These are phyloP conservation scores for Himalopsyche tibetana DNA, from an alignment of 2,888 invertebrate species.

Conservation along the genomic window DNA sequence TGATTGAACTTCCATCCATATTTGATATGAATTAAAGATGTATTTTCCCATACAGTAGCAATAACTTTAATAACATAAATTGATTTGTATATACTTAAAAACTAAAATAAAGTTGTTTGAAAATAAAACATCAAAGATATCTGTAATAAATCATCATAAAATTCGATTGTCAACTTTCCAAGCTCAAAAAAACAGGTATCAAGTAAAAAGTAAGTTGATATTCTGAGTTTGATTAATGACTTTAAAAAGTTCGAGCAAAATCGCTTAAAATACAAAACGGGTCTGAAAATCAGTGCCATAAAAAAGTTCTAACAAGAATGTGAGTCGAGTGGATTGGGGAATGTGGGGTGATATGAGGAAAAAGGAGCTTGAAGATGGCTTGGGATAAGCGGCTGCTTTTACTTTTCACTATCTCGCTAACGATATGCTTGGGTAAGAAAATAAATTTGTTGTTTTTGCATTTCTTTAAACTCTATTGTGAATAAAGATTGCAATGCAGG, in stretches of 20 bases:
- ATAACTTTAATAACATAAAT: not conserved
- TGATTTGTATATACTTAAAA: not conserved
- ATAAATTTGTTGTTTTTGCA: not conserved
- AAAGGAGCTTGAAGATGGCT: conserved; percentile 51
- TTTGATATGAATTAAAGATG: no score
- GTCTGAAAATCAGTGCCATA: conserved; percentile 36
- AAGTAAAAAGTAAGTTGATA: conserved; percentile 62
- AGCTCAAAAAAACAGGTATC: conserved; percentile 47
- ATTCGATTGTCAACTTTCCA: conserved; percentile 39
- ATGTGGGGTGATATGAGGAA: conserved; percentile 52
- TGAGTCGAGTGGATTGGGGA: conserved; percentile 45
- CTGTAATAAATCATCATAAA: conserved; percentile 15
- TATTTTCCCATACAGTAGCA: not conserved
- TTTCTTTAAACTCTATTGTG: no score
- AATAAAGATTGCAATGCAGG: no score
- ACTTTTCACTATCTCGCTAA: conserved; percentile 49
- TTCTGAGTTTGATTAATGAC: conserved; percentile 64
- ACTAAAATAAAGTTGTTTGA: not conserved
- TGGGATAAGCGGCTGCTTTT: conserved; percentile 42
- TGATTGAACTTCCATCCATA: no score
- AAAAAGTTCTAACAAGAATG: conserved; percentile 42
- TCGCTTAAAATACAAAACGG: conserved; percentile 56
- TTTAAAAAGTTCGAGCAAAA: conserved; percentile 55
- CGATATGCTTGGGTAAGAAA: conserved; percentile 50
- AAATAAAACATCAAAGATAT: conserved; percentile 9